phyloP scores from a whole-genome alignment of 2,797 vertebrate species.

The Acanthurus lineatus region DNA sequence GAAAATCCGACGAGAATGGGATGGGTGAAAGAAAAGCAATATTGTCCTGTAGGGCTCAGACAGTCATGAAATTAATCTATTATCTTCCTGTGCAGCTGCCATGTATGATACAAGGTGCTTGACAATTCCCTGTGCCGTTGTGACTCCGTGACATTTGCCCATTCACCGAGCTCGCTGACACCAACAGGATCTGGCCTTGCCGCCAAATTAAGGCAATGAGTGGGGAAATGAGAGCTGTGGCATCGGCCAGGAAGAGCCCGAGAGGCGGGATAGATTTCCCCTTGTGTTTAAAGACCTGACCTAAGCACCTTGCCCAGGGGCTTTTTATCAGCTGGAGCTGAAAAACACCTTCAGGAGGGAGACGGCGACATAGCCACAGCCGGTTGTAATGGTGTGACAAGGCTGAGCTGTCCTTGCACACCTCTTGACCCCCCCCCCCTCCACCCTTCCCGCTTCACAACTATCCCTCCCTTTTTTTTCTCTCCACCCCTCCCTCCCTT shows the following conservation, averaged over 20 bases:
- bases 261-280: slow-evolving; percentile 86
- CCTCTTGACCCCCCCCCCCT: slow-evolving; percentile 80
- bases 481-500: slow-evolving; percentile 16
- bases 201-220: slow-evolving; percentile 87
- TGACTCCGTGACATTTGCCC: slow-evolving; percentile 84
- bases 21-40: slow-evolving; percentile 77
- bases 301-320: slow-evolving; percentile 88
- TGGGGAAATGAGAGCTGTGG: slow-evolving; percentile 81
- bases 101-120: slow-evolving; percentile 83
- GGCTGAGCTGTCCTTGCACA: slow-evolving; percentile 87
- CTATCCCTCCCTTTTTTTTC: slow-evolving; percentile 58
- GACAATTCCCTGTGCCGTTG: slow-evolving; percentile 84
- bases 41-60: slow-evolving; percentile 86
- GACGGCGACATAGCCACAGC: slow-evolving; percentile 70
- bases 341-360: slow-evolving; percentile 87
- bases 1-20: slow-evolving; percentile 65
- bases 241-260: slow-evolving; percentile 79
- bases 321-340: slow-evolving; percentile 88
- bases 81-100: slow-evolving; percentile 87
- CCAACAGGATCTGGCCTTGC: slow-evolving; percentile 85
- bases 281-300: slow-evolving; percentile 90
- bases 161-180: slow-evolving; percentile 89
- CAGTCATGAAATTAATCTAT: slow-evolving; percentile 89
- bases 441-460: slow-evolving; percentile 59
- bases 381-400: slow-evolving; percentile 83